Evolutionary conservation across 2,797 vertebrate genomes (phyloP).

Genomic region (Gallinago solitaria): DNA sequence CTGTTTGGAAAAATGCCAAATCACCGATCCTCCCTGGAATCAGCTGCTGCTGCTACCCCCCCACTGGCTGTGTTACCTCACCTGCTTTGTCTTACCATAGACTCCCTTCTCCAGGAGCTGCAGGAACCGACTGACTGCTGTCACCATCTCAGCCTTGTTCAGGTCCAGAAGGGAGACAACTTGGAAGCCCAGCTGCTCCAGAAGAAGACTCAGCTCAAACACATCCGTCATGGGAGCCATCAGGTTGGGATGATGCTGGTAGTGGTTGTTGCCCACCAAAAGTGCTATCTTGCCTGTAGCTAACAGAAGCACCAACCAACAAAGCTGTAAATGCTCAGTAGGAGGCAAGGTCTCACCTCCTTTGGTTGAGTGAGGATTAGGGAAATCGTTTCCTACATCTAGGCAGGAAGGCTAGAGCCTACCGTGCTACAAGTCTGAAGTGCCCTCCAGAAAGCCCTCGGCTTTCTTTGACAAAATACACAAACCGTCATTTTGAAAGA

Average conservation of each 20-base stretch:
- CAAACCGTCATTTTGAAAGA: not conserved
- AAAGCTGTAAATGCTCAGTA: not conserved
- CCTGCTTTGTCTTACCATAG: conserved; percentile 79
- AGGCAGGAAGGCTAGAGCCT: not conserved
- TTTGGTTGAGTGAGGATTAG: not conserved
- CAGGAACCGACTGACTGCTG: conserved; percentile 81
- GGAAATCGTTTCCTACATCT: not conserved
- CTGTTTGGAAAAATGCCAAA: not conserved
- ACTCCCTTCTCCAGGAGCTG: conserved; percentile 86
- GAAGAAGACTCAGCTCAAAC: conserved; percentile 82
- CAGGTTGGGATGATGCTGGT: conserved; percentile 82
- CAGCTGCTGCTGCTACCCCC: accelerated
- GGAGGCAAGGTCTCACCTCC: not conserved
- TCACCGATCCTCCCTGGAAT: not conserved
- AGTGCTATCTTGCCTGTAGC: conserved; percentile 89
- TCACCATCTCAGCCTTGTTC: conserved; percentile 83
- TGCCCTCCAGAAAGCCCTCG: not conserved
- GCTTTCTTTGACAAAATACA: not conserved
- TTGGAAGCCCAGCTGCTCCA: conserved; percentile 85
- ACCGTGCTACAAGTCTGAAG: not conserved
- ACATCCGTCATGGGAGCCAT: conserved; percentile 88
- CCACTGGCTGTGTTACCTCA: not conserved
- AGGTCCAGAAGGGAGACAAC: conserved; percentile 90
- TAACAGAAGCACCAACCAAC: conserved; percentile 41
- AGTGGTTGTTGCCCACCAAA: conserved; percentile 88